Base-by-base conservation (phyloP, 2,113 vertebrate species). In the Trochalopteron elliotii region DNA sequence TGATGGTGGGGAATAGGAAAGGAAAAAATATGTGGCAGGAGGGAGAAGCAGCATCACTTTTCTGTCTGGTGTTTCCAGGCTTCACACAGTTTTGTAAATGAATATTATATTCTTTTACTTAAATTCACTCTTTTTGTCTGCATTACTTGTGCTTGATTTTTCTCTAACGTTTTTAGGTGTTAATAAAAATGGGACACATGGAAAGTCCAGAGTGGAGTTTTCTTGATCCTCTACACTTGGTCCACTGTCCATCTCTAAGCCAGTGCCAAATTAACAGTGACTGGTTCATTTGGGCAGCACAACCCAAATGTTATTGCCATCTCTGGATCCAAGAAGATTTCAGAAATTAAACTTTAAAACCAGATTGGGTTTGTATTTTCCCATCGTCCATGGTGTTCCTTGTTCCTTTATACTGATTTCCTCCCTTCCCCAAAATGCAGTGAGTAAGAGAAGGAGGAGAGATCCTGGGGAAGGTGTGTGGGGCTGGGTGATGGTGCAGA, bases 291-390 rank as follows among this genome's bases (percentile, higher is more conserved):
- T 57, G 55, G 42, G 55, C 45, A 79, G 47, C 39, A 42, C 1
- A 1, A 70, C 21, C 47, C 0, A 0, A 19, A 4, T 15, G 22
- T 53, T 83, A 35, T 20, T 42, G 9, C 1, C 1, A 0, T 10
- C 21, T 87, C 50, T 82, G 30, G 13, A 35, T 87, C 30, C 24
- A 63, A 42, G 39, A 16, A 30, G 8, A 30, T 50, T 83, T 74
- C 27, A 55, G 77, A 84, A 78, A 84, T 17, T 17, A 0, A 55
- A n/a, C 23, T 69, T 81, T 2, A 74, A 42, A 70, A 78, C 5
- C 11, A 23, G 10, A 2, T 42, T 65, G 6, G 3, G 13, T 80
- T 84, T 78, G 1, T 56, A 7, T 84, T 89, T 91, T 15, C 25
- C 23, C 25, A 6, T 27, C 1, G 1, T 55, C 21, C 1, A 1